Evolutionary conservation across 2,797 vertebrate genomes (phyloP).

Genomic region (Squalus acanthias): DNA sequence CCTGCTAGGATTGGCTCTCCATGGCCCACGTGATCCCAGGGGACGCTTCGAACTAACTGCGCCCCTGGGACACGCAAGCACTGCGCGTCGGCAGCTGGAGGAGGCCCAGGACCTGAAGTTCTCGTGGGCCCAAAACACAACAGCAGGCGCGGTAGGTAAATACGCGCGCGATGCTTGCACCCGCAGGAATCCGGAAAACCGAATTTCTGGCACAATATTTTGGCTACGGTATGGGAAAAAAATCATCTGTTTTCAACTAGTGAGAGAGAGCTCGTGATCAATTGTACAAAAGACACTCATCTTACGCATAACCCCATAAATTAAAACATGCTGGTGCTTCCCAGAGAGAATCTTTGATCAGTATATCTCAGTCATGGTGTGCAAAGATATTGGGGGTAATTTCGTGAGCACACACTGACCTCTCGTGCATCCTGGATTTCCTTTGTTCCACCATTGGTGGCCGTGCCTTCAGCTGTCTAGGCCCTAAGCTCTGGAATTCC

Average conservation of each 20-base stretch:
- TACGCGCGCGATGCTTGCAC: no score
- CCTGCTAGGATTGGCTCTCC: no score
- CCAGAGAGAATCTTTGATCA: background rate
- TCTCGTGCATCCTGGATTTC: background rate
- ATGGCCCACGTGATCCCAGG: no score
- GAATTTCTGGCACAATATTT: background rate
- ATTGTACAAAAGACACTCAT: background rate
- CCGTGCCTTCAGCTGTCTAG: background rate
- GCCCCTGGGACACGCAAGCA: no score
- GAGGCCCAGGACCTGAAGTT: no score
- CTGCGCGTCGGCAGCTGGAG: no score
- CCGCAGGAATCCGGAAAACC: no score
- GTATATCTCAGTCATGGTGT: background rate
- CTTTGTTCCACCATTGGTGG: background rate
- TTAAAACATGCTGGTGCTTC: background rate
- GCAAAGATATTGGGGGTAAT: background rate
- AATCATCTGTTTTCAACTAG: conserved; percentile 9
- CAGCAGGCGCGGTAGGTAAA: no score
- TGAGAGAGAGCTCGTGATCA: background rate
- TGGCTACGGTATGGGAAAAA: background rate
- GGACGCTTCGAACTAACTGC: no score
- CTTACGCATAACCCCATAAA: background rate
- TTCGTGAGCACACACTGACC: background rate
- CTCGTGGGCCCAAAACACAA: no score
- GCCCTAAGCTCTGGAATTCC: background rate